A percentile compares a stretch with the other conserved stretches of the same genome.
Evolutionary conservation across 2,113 vertebrate genomes (phyloP).

Genomic region (Oenanthe oenanthe): DNA sequence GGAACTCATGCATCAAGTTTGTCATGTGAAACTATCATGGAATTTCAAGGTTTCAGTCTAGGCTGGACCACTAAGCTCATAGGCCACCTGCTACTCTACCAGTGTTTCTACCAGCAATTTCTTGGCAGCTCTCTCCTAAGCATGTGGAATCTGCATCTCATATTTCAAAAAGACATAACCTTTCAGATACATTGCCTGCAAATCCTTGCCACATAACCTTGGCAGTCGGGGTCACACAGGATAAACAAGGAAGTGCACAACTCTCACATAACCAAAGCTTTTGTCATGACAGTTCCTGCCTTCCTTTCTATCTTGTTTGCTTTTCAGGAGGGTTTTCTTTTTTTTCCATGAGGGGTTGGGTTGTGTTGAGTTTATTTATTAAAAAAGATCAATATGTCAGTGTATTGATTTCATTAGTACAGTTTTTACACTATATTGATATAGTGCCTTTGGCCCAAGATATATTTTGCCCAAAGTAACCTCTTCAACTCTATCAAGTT

Average conservation of each 20-base stretch:
- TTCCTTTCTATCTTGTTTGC: background rate
- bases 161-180: background rate
- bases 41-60: background rate
- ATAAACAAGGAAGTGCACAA: background rate
- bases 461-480: background rate
- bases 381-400: accelerated
- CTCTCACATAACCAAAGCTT: background rate
- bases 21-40: background rate
- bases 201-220: background rate
- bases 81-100: background rate
- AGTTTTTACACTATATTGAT: background rate
- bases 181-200: background rate
- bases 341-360: too few relatives aligned
- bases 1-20: background rate
- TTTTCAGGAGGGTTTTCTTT: background rate
- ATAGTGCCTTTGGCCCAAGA: background rate
- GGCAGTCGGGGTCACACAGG: background rate
- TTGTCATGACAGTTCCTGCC: background rate
- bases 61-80: background rate
- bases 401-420: background rate
- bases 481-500: background rate
- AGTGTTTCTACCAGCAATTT: background rate
- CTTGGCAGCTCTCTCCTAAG: background rate
- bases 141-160: background rate
- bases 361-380: background rate